Percentiles rank a stretch among this genome's conserved stretches.
Conservation (phyloP, 2,888 invertebrate genomes). For the Lithosia quadra region DNA sequence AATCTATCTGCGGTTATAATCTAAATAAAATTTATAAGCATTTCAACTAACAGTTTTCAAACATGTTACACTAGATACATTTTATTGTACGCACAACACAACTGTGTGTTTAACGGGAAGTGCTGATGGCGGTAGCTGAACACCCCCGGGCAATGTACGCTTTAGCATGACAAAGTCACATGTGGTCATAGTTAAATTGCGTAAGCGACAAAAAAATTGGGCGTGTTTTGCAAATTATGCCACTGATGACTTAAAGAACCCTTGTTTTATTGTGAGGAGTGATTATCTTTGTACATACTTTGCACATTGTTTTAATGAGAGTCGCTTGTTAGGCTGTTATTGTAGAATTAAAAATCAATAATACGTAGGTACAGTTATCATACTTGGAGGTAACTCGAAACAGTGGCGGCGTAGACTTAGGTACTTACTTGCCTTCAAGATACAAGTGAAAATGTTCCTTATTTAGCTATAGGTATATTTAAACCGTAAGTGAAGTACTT, state of each 20-base stretch:
- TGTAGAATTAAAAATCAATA: not conserved
- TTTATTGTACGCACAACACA: conserved; percentile 4
- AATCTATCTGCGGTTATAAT: not conserved
- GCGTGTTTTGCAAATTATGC: not conserved
- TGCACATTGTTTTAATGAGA: not conserved
- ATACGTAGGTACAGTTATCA: not conserved
- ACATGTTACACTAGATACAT: not conserved
- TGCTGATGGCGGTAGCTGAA: conserved; percentile 9
- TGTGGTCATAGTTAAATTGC: not conserved
- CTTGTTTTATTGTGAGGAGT: not conserved
- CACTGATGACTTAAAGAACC: not conserved
- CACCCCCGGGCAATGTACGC: conserved; percentile 7
- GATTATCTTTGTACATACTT: not conserved
- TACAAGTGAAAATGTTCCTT: not conserved
- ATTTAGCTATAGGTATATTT: not conserved
- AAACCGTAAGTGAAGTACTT: not conserved
- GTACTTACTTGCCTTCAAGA: not conserved
- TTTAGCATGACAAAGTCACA: not conserved
- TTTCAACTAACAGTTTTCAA: not conserved
- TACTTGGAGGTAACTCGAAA: not conserved
- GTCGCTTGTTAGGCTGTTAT: not conserved
- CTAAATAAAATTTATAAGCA: not conserved
- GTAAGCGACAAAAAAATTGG: not conserved
- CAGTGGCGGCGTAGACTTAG: not conserved
- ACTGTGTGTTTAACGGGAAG: conserved; percentile 17